Conservation (phyloP, 2,113 vertebrate species). For the Taxidea taxus region DNA sequence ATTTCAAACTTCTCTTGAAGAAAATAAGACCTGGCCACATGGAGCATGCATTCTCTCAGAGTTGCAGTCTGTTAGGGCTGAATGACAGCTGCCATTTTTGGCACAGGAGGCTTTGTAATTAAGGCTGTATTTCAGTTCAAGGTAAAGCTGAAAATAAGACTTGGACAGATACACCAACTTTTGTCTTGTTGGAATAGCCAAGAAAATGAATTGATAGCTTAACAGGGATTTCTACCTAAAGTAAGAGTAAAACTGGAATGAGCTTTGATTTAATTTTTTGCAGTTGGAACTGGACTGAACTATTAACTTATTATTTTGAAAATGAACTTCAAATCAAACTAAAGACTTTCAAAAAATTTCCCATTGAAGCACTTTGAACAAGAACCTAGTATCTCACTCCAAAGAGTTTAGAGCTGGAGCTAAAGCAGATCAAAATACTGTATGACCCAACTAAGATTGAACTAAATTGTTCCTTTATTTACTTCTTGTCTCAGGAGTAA, state of each 20-base stretch:
- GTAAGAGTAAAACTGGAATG: background rate
- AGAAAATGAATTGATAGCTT: constrained; percentile 21
- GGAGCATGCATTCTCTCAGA: background rate
- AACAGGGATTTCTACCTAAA: constrained; percentile 14
- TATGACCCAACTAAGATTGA: constrained; percentile 22
- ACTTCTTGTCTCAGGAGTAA: background rate
- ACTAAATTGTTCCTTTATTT: constrained; percentile 37
- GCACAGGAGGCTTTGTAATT: constrained; percentile 4
- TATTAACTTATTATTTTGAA: constrained; percentile 48
- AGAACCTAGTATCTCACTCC: background rate
- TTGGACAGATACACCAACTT: background rate
- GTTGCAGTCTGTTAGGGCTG: background rate
- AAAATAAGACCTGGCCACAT: background rate
- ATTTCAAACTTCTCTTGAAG: constrained; percentile 10
- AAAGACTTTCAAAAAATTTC: constrained; percentile 25
- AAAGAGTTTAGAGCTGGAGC: constrained; percentile 31
- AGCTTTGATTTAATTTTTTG: constrained; percentile 4
- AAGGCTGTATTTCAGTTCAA: background rate
- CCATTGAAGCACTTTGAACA: constrained; percentile 34
- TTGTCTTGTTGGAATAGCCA: background rate
- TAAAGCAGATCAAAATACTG: constrained; percentile 40
- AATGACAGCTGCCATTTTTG: background rate
- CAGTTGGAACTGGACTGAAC: background rate
- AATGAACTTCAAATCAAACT: constrained; percentile 41
- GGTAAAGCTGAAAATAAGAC: background rate